A percentile compares a stretch with the other conserved stretches of the same genome.
Conservation (phyloP, 2,888 invertebrate genomes). For the Chromoteleia sp. region DNA sequence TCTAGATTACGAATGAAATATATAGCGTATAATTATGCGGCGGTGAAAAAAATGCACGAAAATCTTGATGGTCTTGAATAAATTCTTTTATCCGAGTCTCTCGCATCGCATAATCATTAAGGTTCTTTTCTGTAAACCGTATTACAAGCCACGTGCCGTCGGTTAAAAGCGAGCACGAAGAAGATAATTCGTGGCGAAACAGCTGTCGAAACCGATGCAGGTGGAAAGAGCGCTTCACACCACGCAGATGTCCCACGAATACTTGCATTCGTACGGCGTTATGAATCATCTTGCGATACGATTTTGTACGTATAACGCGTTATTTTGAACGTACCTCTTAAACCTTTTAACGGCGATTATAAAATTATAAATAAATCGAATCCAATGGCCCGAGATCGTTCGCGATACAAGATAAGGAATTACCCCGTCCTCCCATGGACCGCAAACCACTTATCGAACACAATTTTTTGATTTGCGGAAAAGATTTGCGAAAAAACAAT, state of each 20-base stretch:
- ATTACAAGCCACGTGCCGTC: slow-evolving; percentile 62
- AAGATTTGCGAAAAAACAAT: slow-evolving; percentile 4
- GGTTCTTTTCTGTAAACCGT: slow-evolving; percentile 38
- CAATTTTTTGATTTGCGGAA: too few species aligned
- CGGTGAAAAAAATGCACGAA: slow-evolving; percentile 35
- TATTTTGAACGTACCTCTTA: too few species aligned
- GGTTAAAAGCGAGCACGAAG: slow-evolving; percentile 67
- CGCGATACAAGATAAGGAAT: too few species aligned
- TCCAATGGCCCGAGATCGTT: too few species aligned
- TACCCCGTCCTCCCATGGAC: too few species aligned
- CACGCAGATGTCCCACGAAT: slow-evolving; percentile 78
- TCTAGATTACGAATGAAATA: slow-evolving; percentile 52
- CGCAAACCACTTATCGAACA: too few species aligned
- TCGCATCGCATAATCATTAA: slow-evolving; percentile 43
- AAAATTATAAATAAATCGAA: too few species aligned
- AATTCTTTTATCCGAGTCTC: slow-evolving; percentile 31
- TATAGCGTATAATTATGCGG: slow-evolving; percentile 42
- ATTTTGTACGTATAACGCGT: slow-evolving; percentile 12
- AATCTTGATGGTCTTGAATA: slow-evolving; percentile 29
- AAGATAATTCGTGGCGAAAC: slow-evolving; percentile 75
- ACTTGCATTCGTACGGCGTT: slow-evolving; percentile 18
- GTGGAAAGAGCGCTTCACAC: slow-evolving; percentile 77
- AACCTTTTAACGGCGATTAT: neutral
- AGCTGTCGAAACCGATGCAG: slow-evolving; percentile 80
- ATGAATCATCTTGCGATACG: slow-evolving; percentile 31